Percentiles rank a stretch among this genome's conserved stretches.
Conservation (phyloP, 2,888 invertebrate species). For the Argyra leucocephala region DNA sequence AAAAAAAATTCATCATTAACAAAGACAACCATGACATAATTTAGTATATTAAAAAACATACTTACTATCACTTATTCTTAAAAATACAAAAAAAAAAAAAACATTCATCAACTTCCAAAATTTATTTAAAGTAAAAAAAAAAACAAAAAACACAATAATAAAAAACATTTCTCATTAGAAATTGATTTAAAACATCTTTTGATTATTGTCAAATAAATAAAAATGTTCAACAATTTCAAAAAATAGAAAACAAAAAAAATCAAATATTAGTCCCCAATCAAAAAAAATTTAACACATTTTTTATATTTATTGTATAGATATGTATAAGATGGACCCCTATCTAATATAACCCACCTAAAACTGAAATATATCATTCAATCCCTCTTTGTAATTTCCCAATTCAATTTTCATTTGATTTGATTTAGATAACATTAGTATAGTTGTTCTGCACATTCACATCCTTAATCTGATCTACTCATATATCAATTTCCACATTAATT, state of each 20-base stretch:
- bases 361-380: too few relatives aligned
- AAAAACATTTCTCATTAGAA: constrained; percentile 6
- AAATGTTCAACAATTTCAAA: background rate
- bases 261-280: too few relatives aligned
- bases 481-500: background rate
- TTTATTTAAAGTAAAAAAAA: background rate
- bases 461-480: background rate
- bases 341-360: background rate
- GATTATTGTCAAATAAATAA: background rate
- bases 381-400: background rate
- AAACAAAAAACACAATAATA: too few relatives aligned
- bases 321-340: background rate
- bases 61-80: background rate
- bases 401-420: background rate
- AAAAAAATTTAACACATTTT: too few relatives aligned
- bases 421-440: too few relatives aligned
- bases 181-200: constrained; percentile 4
- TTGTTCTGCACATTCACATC: too few relatives aligned
- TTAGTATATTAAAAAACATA: background rate
- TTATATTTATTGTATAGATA: too few relatives aligned
- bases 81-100: background rate
- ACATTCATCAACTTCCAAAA: constrained; percentile 1
- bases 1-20: background rate
- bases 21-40: background rate
- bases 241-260: too few relatives aligned